Evolutionary conservation across 2,888 invertebrate genomes (phyloP).

Genomic region (Pammene aurita): DNA sequence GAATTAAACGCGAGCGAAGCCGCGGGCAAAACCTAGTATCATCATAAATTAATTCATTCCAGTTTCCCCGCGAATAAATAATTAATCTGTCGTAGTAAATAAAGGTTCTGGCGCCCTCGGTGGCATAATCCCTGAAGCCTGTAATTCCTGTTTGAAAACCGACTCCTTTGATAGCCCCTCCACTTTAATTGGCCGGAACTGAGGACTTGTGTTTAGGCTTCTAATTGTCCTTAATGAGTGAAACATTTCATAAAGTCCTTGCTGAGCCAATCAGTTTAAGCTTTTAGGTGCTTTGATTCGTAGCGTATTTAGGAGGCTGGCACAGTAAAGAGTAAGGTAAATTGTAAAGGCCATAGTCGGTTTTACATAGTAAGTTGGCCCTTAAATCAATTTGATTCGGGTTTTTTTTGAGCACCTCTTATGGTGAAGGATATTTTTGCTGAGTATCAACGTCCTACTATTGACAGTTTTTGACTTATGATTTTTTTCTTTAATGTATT

Average conservation of each 20-base stretch:
- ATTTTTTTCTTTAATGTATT: no score
- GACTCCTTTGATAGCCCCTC: conserved; percentile 28
- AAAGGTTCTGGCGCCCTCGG: background rate
- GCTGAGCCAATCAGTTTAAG: background rate
- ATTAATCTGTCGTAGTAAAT: background rate
- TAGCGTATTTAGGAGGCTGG: no score
- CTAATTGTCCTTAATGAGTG: conserved; percentile 23
- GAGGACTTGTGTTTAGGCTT: conserved; percentile 16
- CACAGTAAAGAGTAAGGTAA: no score
- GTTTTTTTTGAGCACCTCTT: no score
- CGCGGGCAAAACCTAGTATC: no score
- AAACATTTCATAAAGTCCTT: conserved; percentile 12
- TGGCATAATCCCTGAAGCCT: conserved; percentile 34
- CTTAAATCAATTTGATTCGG: no score
- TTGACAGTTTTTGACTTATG: no score
- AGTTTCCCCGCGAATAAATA: background rate
- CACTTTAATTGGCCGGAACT: conserved; percentile 26
- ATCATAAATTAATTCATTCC: background rate
- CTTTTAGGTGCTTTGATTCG: background rate
- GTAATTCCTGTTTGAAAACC: conserved; percentile 20
- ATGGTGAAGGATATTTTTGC: no score
- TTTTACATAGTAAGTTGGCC: no score
- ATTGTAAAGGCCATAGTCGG: no score
- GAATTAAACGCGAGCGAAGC: no score
- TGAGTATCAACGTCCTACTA: no score